phyloP scores from a whole-genome alignment of 2,888 invertebrate genomes.

The Phalera bucephala region DNA sequence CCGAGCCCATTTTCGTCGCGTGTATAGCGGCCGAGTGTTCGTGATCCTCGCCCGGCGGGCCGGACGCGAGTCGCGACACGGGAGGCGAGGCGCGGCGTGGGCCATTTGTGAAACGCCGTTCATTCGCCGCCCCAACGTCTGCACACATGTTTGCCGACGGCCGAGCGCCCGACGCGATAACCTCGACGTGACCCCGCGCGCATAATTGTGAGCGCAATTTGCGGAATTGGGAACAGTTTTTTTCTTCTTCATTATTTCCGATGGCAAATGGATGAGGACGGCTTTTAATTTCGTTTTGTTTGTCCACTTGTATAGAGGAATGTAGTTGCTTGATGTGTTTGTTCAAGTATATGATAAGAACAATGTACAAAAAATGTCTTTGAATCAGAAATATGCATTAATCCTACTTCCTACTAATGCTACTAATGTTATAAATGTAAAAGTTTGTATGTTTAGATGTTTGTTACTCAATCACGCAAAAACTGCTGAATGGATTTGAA shows the following conservation, averaged over 20 bases:
- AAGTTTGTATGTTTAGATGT: no score
- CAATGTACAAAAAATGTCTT: no score
- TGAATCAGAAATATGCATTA: no score
- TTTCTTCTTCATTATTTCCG: neutral
- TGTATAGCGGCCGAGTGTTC: constrained; percentile 8
- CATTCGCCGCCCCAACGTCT: constrained; percentile 25
- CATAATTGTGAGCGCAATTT: constrained; percentile 26
- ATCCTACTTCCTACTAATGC: no score
- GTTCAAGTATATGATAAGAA: no score
- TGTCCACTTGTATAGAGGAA: neutral
- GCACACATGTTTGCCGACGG: constrained; percentile 27
- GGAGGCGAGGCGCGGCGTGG: constrained; percentile 11
- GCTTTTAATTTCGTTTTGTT: neutral
- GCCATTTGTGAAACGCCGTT: constrained; percentile 15
- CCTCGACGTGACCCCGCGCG: constrained; percentile 18
- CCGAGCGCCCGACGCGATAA: constrained; percentile 20
- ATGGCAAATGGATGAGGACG: constrained; percentile 1
- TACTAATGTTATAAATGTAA: no score
- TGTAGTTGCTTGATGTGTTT: neutral
- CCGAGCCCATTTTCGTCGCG: no score
- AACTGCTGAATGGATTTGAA: no score
- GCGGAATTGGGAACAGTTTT: constrained; percentile 7
- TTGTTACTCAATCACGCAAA: no score
- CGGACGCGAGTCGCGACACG: neutral
- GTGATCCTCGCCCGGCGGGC: constrained; percentile 14